Evolutionary conservation across 2,888 invertebrate genomes (phyloP), one percentile per base, ranked within the genome.

Genomic region (Tachina grossa): DNA sequence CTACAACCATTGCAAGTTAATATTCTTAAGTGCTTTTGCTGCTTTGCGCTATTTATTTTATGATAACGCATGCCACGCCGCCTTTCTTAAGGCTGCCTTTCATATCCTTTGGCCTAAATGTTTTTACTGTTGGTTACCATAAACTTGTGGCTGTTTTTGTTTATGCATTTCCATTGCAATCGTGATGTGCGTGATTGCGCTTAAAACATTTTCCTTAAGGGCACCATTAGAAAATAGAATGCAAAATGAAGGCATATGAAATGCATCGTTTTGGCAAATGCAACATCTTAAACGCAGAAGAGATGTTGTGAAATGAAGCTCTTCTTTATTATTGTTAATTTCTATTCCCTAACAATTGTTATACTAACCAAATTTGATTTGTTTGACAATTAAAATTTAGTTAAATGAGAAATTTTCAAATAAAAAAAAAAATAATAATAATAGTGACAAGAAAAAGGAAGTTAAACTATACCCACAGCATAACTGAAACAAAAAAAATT

Each of bases 21-120:
- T 76, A 66, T 57, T 16, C 55, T 76, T 66, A 76, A 66, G 66
- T 76, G 66, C 47, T 76, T 59, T 16, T 55, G 57, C 47, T 47
- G 55, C 45, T 75, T 43, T 16, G 61, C 41, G 14, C n/a, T 39
- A 51, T 5, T 8, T 49, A 49, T 51, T 61, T n/a, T 19, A 41
- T 71, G 41, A 19, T n/a, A 22, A 31, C 31, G 31, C 31, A n/a
- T n/a, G n/a, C n/a, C n/a, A n/a, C 2, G 31, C 31, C 22, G 9
- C 14, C 19, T 9, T 45, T 22, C 22, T 65, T 45, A 65, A 45
- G 22, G 16, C 2, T 22, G 19, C n/a, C 10, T 22, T 51, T 51
- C n/a, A 8, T 16, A 41, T 45, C 19, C 9, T 11, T n/a, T 51
- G 49, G 13, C 45, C n/a, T 11, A 22, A 13, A 31, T 59, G 43